Evolutionary conservation across 2,113 vertebrate species (phyloP), one percentile per base, ranked within the genome.

Genomic region (Litocranius walleri): DNA sequence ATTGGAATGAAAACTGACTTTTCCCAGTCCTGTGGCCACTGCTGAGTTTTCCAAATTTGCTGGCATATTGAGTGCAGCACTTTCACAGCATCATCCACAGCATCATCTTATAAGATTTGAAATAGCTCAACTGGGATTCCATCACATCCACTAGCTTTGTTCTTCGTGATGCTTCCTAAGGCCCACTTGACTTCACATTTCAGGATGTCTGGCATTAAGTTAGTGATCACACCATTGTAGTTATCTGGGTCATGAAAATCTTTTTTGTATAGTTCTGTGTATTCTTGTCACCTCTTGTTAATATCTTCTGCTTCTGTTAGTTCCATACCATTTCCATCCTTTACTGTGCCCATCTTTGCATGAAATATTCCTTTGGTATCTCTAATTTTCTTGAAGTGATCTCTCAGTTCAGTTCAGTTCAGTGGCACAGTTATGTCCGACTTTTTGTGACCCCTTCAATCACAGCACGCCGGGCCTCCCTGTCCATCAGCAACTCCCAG

Each of bases 361-460:
- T 67, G 64, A 67, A 67, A 67, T 67, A 27, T 9, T 67, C 8
- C 64, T 4, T 5, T 36, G 33, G 17, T 21, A 67, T 36, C 64
- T 36, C 33, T 67, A 67, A 36, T 67, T 67, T 67, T 67, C 64
- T 21, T 67, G 33, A 67, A 67, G 33, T 21, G 7, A 67, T 67
- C 16, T 67, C 33, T n/a, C 4, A 59, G 57, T 59, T 59, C 57
- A 27, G 25, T 59, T 59, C 57, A 59, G 57, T 12, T 27, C 25
- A 27, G 57, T 59, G 2, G 0, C 10, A 5, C 57, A 27, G 10
- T 27, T 0, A 0, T 27, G 57, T 27, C 25, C 4, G 0, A 59
- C 57, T 59, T 23, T 59, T 59, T 59, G 57, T 0, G 4, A 59
- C 57, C 3, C 8, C 57, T 12, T 59, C 10, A 59, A 27, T 12